Base-by-base conservation (phyloP, 2,888 invertebrate species). In the Hydropsyche betteni region DNA sequence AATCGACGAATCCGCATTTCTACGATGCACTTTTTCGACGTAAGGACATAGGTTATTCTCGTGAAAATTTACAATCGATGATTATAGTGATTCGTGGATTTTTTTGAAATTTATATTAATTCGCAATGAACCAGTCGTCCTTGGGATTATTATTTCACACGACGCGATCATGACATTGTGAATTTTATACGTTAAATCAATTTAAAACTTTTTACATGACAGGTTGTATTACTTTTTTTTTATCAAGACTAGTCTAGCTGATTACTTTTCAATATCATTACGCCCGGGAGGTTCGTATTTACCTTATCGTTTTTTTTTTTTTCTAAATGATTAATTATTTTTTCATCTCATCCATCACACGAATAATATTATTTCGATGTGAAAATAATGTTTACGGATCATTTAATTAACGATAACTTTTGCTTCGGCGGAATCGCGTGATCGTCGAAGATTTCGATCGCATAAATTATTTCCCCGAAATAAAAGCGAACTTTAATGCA, bases 261-360 rank as follows among this genome's bases (percentile, higher is more conserved):
- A 61, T 61, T 61, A 61, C 61, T 61, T 61, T 61, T 61, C 61
- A 61, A 61, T 61, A 61, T 61, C 61, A 61, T 61, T 61, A 61
- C 61, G 61, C 61, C 33, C 61, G 61, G 61, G 33, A 24, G 61
- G 61, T 24, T 24, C 24, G 24, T 24, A 24, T 24, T 24, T 24
- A 44, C 44, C 44, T 10, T 44, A 44, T 10, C 7, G 44, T 6
- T 36, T 36, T 36, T 64, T 61, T 61, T 55, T 53, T 53, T 53
- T n/a, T 64, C 6, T 64, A 33, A 64, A 64, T 36, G 64, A 64
- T 64, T 64, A 36, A 64, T 64, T 64, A 64, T 64, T 64, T 64
- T 64, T 64, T 64, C 64, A 64, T 64, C 64, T 64, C 64, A 64
- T 64, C 64, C 64, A 64, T 64, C 64, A 64, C 12, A 34, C 34